Base-by-base conservation (phyloP, 2,113 vertebrate species). In the Crotalus helleri region DNA sequence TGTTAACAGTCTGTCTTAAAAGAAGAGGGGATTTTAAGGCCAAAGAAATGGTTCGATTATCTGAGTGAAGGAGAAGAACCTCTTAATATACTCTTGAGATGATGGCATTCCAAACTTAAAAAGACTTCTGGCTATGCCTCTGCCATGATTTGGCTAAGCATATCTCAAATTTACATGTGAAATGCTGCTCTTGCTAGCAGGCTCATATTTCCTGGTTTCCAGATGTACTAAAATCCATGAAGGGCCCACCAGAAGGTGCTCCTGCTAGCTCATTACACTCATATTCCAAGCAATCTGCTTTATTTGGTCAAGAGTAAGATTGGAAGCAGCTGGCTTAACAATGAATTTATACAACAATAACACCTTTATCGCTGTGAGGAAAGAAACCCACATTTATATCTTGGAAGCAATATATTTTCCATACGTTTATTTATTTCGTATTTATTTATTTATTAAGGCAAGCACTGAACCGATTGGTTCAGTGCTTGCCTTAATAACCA, bases 71-170 rank as follows among this genome's bases (percentile, higher is more conserved):
- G 91, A 94, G 93, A 69, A 93, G 91, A 69, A 10, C 87, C 95
- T 94, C 93, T 95, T 95, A 2, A 96, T 91, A 94, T 92, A 93
- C 92, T 94, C 57, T 93, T 93, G 95, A 95, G 93, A 96, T 91
- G 94, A 93, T 81, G 87, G 88, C 91, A 88, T 15, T 57, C 57
- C 91, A 58, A 54, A 93, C 96, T 93, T 86, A 93, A 94, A 94
- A 94, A 94, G 92, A 94, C 51, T 44, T 91, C 39, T 49, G n/a
- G 53, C 33, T 95, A 91, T 88, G 55, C 74, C 11, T 21, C 90
- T 69, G 57, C 90, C 33, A 29, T 11, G 74, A n/a, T 87, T 93
- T 92, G 93, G 91, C 23, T 23, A 15, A 33, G 69, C 74, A 44
- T 51, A 92, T 55, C 23, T 4, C 49, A 89, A 44, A 91, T 88